These are phyloP conservation scores for Spongilla lacustris DNA, from an alignment of 37 sponge, comb jelly and placozoan species.

Conservation along the genomic window DNA sequence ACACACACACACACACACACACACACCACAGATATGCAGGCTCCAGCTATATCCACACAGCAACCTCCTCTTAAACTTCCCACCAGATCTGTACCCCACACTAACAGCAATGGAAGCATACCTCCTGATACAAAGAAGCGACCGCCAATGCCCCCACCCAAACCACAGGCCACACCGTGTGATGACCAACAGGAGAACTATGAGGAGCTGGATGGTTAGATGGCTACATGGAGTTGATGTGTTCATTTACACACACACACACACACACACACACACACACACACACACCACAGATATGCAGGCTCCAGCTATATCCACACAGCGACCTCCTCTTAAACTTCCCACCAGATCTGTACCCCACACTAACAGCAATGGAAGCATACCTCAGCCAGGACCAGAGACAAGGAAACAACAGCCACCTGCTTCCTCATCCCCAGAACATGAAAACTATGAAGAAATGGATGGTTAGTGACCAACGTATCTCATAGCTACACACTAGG, in stretches of 20 bases:
- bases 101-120: not conserved
- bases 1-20: slow-evolving; percentile 10
- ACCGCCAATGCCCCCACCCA: not conserved
- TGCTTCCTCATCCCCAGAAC: not conserved
- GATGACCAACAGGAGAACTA: not conserved
- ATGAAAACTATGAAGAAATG: not conserved
- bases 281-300: slow-evolving; percentile 2
- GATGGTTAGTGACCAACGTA: not conserved
- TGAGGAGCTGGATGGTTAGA: not conserved
- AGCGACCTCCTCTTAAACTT: not conserved
- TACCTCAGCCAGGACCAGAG: not conserved
- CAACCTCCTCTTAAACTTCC: not conserved
- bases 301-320: not conserved
- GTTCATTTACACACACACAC: not conserved
- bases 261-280: not conserved
- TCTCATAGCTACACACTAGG: too few relatives aligned
- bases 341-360: not conserved
- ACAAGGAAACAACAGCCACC: not conserved
- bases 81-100: not conserved
- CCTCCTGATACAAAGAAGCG: not conserved
- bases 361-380: not conserved
- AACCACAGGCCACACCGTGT: not conserved
- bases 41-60: not conserved
- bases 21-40: slow-evolving; percentile 4
- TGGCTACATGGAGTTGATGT: not conserved